Percentiles rank a stretch among this genome's conserved stretches.
These are phyloP conservation scores for Hyles vespertilio DNA, from an alignment of 1,140 invertebrate genomes.

Conservation along the genomic window DNA sequence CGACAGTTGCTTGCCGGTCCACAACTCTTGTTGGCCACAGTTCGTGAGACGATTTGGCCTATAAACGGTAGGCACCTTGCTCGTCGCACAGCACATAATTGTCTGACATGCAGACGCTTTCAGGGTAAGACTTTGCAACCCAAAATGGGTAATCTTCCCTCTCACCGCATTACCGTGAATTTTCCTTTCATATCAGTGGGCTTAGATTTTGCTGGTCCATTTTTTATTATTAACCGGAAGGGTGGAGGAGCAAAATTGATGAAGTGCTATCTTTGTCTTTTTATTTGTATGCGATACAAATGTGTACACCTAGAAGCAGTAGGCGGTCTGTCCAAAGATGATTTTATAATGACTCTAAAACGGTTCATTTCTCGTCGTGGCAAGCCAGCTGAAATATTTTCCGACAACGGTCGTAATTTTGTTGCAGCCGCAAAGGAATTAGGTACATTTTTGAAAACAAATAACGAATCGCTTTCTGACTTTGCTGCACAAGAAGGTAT, in stretches of 20 bases:
- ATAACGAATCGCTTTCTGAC: background rate
- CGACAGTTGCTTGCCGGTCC: constrained; percentile 9
- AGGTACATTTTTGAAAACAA: constrained; percentile 7
- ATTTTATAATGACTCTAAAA: constrained; percentile 21
- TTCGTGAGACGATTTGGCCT: constrained; percentile 14
- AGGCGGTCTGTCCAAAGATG: constrained; percentile 19
- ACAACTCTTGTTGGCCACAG: constrained; percentile 14
- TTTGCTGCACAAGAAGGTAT: constrained; percentile 7
- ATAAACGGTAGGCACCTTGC: constrained; percentile 17
- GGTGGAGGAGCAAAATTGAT: constrained; percentile 15
- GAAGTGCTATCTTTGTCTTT: constrained; percentile 26
- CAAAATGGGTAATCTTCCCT: constrained; percentile 14
- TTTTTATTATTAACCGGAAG: constrained; percentile 17
- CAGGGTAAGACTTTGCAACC: constrained; percentile 8
- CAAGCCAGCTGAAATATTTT: constrained; percentile 19
- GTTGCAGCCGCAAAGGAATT: constrained; percentile 11
- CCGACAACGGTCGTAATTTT: constrained; percentile 19
- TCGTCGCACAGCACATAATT: constrained; percentile 11
- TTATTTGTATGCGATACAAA: constrained; percentile 24
- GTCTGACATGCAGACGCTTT: constrained; percentile 10
- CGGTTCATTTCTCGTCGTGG: constrained; percentile 33
- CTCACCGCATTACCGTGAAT: constrained; percentile 12
- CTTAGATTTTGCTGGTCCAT: constrained; percentile 24
- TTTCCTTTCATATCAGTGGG: constrained; percentile 18
- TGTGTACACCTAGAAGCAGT: constrained; percentile 26